A percentile compares a stretch with the other conserved stretches of the same genome.
phyloP scores from a whole-genome alignment of 2,888 invertebrate genomes.

The Cylindroiulus punctatus region DNA sequence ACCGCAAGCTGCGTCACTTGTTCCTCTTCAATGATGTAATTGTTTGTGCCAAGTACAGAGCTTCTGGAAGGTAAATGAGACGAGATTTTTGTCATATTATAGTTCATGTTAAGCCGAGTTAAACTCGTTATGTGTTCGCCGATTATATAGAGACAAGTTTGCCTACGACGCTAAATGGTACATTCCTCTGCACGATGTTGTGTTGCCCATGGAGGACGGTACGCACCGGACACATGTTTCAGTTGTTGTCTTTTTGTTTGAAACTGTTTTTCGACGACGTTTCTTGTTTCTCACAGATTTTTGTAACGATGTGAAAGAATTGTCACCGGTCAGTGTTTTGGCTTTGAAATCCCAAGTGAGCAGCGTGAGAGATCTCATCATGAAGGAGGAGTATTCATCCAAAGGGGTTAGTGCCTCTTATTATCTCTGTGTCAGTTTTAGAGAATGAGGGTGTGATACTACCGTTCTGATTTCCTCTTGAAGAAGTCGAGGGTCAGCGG shows the following conservation, averaged over 20 bases:
- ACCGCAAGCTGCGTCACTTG: slow-evolving; percentile 88
- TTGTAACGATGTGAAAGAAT: slow-evolving; percentile 74
- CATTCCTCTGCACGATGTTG: slow-evolving; percentile 84
- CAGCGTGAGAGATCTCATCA: slow-evolving; percentile 84
- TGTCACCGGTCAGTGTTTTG: slow-evolving; percentile 83
- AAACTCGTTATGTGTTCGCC: not conserved
- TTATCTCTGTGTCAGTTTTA: not conserved
- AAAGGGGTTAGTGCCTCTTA: slow-evolving; percentile 62
- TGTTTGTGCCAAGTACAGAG: slow-evolving; percentile 87
- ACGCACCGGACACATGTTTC: not conserved
- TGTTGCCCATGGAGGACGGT: slow-evolving; percentile 71
- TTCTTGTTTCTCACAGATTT: slow-evolving; percentile 43
- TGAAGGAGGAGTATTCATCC: slow-evolving; percentile 77
- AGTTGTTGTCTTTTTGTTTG: no score
- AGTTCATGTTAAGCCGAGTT: not conserved
- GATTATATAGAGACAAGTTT: slow-evolving; percentile 78
- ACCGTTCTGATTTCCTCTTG: not conserved
- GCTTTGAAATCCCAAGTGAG: slow-evolving; percentile 77
- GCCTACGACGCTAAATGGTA: slow-evolving; percentile 95
- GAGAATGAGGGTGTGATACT: not conserved
- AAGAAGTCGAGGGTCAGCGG: slow-evolving; percentile 51
- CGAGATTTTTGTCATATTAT: not conserved
- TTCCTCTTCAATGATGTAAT: slow-evolving; percentile 95
- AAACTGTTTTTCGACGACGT: not conserved
- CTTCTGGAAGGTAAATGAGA: slow-evolving; percentile 60